A percentile compares a stretch with the other conserved stretches of the same genome.
phyloP scores from a whole-genome alignment of 92 coral and sea anemone genomes.

The Plumapathes pennacea region DNA sequence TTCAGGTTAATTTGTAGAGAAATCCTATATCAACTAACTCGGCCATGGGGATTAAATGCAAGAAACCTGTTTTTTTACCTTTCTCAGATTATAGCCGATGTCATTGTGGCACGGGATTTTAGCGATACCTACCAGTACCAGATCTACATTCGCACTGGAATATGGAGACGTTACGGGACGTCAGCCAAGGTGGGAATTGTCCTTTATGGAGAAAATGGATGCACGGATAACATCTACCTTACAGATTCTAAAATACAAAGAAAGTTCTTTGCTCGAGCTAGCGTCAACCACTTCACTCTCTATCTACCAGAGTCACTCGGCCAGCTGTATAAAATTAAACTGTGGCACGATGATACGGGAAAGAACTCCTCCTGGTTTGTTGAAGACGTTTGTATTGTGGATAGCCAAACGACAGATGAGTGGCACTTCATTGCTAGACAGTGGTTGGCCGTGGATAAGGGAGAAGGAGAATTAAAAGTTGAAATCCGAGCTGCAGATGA shows the following conservation, averaged over 20 bases:
- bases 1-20: no score
- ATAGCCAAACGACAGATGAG: slow-evolving; percentile 57
- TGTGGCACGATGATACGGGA: slow-evolving; percentile 93
- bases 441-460: slow-evolving; percentile 89
- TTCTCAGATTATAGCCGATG: slow-evolving; percentile 68
- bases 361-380: slow-evolving; percentile 77
- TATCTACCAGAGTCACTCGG: slow-evolving; percentile 68
- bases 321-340: slow-evolving; percentile 49
- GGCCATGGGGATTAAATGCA: no score
- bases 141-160: slow-evolving; percentile 83
- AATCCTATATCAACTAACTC: no score
- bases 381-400: slow-evolving; percentile 55
- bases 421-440: slow-evolving; percentile 75
- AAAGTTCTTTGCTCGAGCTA: slow-evolving; percentile 76
- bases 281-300: slow-evolving; percentile 67
- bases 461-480: slow-evolving; percentile 75
- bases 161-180: slow-evolving; percentile 85
- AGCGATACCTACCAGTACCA: slow-evolving; percentile 54
- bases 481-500: slow-evolving; percentile 63
- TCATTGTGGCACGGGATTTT: slow-evolving; percentile 22
- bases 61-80: background rate
- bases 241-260: slow-evolving; percentile 65
- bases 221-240: slow-evolving; percentile 54
- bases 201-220: slow-evolving; percentile 68
- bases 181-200: slow-evolving; percentile 80